Base-by-base conservation (phyloP, 2,797 vertebrate species). In the Oceanodroma leucorhoa region DNA sequence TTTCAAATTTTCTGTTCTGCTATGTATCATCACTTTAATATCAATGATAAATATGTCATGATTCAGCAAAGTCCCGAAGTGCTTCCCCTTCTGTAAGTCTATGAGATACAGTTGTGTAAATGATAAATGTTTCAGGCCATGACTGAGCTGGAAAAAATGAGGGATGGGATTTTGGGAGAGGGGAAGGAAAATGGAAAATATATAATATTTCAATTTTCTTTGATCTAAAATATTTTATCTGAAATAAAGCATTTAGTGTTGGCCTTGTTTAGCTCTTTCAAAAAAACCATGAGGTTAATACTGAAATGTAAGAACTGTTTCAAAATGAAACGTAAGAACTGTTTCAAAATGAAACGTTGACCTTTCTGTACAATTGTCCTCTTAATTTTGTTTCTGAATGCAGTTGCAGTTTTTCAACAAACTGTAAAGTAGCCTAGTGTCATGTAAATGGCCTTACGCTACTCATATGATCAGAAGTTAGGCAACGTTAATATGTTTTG, bases 401-500 rank as follows among this genome's bases (percentile, higher is more conserved):
- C n/a, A 38, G 46, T 64, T 77, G 55, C 32, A 80, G 14, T 40
- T 90, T 72, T 90, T 70, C 75, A 66, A 45, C 23, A 79, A 91
- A 60, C 41, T 46, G 50, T 21, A n/a, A 79, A 90, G 58, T 50
- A 84, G 62, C 24, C 73, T 76, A 53, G 50, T 76, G 26, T 58
- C 73, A 64, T 55, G 36, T 89, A 79, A 84, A 91, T 45, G 66
- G 62, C 43, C 50, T 89, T 41, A 62, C 0, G 1, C 75, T 95
- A 87, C 90, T 96, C 86, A 65, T 82, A 88, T 65, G 79, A 95
- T 93, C 81, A 83, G 67, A 94, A 97, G 91, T 79, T 90, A 72
- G 71, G 89, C 65, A 79, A 46, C 24, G 11, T 76, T 81, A 73
- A 58, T 64, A 77, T 65, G 88, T 90, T 94, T 95, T 29, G 20